Base-by-base conservation (phyloP, 2,113 vertebrate species). In the Paratilapia polleni region DNA sequence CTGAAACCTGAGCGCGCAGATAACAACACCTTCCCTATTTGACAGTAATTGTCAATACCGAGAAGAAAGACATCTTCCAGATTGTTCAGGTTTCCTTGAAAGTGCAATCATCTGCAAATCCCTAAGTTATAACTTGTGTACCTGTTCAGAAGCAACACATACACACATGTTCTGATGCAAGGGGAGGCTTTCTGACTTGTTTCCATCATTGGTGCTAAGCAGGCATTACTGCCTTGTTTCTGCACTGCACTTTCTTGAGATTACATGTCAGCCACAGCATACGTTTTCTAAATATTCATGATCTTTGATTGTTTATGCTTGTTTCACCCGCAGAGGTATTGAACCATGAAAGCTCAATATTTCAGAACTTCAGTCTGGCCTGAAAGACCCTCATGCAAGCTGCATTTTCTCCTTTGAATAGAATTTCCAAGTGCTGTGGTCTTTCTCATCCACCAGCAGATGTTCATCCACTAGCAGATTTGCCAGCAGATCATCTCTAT, bases 281-380 rank as follows among this genome's bases (percentile, higher is more conserved):
- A 73, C 12, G 3, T 58, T 78, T 19, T 75, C 26, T 12, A 28
- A 79, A 41, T 82, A 79, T 87, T 84, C 64, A 82, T 78, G 59
- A 28, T 57, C 43, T 81, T 76, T 28, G 52, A 78, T 73, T 87
- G 81, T 56, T 73, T 43, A 31, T 73, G n/a, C 62, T 64, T 1
- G 20, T 68, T 82, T 68, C 66, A 22, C 13, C 61, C 31, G 80
- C 22, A 41, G 49, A 73, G 47, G 57, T 77, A 77, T 83, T 5
- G 13, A 86, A 52, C 68, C n/a, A 4, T 14, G 1, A 8, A 36
- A 8, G 14, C 20, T 86, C 61, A 77, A 19, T 86, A 73, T 86
- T 77, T 80, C 80, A 80, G 5, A 61, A 17, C 36, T 41, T 79
- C 47, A 22, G 47, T 47, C 34, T 43, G 49, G 7, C 34, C 68